These are phyloP conservation scores for Megastigmus dorsalis DNA, from an alignment of 2,888 invertebrate species.

Conservation along the genomic window DNA sequence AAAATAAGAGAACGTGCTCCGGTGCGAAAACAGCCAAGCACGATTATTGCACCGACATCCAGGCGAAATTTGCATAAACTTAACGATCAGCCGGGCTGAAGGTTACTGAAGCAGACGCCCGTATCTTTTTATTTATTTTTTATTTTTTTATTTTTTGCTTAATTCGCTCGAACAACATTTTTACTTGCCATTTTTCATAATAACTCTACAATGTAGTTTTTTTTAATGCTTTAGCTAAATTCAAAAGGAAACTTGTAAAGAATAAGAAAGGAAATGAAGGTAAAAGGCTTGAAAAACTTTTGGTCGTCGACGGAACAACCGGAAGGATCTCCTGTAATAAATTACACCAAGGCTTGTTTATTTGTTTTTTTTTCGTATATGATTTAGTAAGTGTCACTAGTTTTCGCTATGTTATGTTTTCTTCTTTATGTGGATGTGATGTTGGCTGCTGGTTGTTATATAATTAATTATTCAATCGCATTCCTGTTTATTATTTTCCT, in stretches of 20 bases:
- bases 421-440: conserved; percentile 66
- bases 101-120: conserved; percentile 58
- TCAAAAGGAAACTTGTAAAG: conserved; percentile 35
- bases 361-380: conserved; percentile 62
- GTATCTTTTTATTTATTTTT: conserved; percentile 40
- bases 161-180: conserved; percentile 44
- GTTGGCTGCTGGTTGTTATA: conserved; percentile 68
- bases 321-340: conserved; percentile 67
- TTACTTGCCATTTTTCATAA: conserved; percentile 37
- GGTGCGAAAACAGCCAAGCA: conserved; percentile 16
- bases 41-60: conserved; percentile 54
- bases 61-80: conserved; percentile 48
- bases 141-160: conserved; percentile 26
- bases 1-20: conserved; percentile 44
- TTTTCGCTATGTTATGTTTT: conserved; percentile 60
- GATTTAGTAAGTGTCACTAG: conserved; percentile 69
- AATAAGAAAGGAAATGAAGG: conserved; percentile 49
- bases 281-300: conserved; percentile 50
- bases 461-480: conserved; percentile 31
- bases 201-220: conserved; percentile 41
- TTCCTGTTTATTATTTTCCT: conserved; percentile 39
- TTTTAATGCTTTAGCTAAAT: conserved; percentile 43
- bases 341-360: conserved; percentile 71
- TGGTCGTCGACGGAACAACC: conserved; percentile 65
- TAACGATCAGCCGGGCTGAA: conserved; percentile 62